Base-by-base conservation (phyloP, 2,113 vertebrate genomes). In the Eulemur rufifrons region DNA sequence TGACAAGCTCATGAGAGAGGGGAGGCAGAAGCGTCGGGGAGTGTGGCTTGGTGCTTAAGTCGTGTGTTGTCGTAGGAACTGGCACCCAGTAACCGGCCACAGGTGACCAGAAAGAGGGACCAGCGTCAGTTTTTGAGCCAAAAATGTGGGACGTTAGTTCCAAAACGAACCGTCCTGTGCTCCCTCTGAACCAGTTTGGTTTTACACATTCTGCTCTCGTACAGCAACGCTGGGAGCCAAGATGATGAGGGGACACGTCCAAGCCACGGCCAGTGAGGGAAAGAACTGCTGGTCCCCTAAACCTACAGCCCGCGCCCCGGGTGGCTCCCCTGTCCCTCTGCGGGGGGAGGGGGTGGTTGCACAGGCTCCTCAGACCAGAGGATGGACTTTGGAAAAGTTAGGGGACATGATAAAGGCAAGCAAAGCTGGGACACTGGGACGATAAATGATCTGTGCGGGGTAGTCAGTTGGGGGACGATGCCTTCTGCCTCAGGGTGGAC, bases 341-440 rank as follows among this genome's bases (percentile, higher is more conserved):
- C 8, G n/a, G 10, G 12, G 0, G 39, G 2, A 2, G 3, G 25
- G 32, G 27, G 52, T 5, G 42, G 42, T 52, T 52, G 4, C 29
- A 39, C 59, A 63, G 27, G 34, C 6, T 59, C 1, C 39, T 89
- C 82, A 45, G 10, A 37, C 37, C 2, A 37, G 37, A 37, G 27
- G 42, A 4, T 45, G 61, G 37, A 81, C 18, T 81, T 85, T 88
- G 27, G 50, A 56, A 91, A 95, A 74, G 12, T 2, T 4, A 45
- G 42, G 12, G 13, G 25, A 81, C 85, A 80, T 45, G 71, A 91
- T 47, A 66, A 45, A 93, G 66, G 50, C 17, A 85, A 89, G 52
- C 21, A 20, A 77, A 77, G 5, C 56, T 54, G 27, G 15, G 78
- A 42, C 77, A 54, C 2, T 17, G 29, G 71, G n/a, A 39, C 59